These are phyloP conservation scores for Chironomus striatipennis DNA, from an alignment of 1,140 invertebrate genomes.

Conservation along the genomic window DNA sequence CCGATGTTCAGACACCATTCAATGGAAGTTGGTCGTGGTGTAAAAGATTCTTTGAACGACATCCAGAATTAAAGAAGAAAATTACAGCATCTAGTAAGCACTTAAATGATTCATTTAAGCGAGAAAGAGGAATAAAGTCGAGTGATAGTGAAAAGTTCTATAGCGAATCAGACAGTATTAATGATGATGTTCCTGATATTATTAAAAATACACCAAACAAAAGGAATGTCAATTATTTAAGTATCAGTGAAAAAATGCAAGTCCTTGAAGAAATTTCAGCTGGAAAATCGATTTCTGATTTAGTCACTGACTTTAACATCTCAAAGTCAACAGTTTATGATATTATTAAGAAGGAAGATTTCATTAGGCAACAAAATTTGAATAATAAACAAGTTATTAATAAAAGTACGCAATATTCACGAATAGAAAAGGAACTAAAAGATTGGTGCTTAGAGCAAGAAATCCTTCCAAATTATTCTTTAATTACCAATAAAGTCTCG, in stretches of 20 bases:
- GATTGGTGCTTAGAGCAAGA: background rate
- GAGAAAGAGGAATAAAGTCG: too few species aligned
- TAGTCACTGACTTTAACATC: background rate
- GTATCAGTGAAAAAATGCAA: background rate
- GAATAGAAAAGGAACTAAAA: background rate
- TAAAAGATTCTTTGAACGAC: background rate
- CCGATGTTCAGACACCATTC: background rate
- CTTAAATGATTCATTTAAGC: too few species aligned
- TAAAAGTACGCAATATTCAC: background rate
- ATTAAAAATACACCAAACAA: background rate
- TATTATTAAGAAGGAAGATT: background rate
- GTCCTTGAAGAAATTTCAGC: background rate
- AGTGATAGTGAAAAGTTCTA: too few species aligned
- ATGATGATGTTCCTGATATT: background rate
- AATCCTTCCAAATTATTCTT: background rate
- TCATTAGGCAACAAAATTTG: background rate
- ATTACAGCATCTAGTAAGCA: too few species aligned
- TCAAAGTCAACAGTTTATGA: slow-evolving; percentile 10
- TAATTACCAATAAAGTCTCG: background rate
- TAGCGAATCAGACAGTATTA: too few species aligned
- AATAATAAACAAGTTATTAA: background rate
- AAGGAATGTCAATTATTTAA: background rate
- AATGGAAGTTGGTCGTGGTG: background rate
- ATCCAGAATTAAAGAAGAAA: background rate
- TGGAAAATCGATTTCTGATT: background rate